phyloP scores from a whole-genome alignment of 2,113 vertebrate species.

The Myodes glareolus region DNA sequence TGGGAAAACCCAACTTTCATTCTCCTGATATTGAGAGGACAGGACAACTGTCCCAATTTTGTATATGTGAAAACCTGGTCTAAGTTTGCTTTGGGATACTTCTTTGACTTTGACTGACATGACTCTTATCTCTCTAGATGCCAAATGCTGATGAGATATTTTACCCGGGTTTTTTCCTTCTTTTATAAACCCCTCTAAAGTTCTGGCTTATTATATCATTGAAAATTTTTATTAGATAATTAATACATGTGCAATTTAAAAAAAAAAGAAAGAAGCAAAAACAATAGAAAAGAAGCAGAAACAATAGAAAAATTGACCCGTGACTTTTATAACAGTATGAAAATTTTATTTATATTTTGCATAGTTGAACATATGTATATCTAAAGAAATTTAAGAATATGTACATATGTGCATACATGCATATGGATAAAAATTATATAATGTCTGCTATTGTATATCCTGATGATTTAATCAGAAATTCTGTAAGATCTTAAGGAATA shows the following conservation, averaged over 20 bases:
- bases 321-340: neutral
- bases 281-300: neutral
- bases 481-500: neutral
- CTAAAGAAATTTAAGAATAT: neutral
- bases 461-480: neutral
- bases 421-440: neutral
- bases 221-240: neutral
- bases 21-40: neutral
- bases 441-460: neutral
- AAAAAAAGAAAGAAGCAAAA: conserved; percentile 24
- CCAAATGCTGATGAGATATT: neutral
- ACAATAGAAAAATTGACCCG: neutral
- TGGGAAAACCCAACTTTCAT: neutral
- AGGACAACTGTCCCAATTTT: neutral
- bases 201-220: neutral
- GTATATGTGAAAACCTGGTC: neutral
- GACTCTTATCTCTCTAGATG: neutral
- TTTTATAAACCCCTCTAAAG: neutral
- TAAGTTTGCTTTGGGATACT: neutral
- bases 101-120: neutral
- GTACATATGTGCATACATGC: too few species aligned
- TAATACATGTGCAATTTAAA: neutral
- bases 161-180: neutral
- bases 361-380: neutral
- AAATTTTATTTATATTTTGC: neutral